Conservation (phyloP, 2,113 vertebrate genomes). For the Osmerus eperlanus region DNA sequence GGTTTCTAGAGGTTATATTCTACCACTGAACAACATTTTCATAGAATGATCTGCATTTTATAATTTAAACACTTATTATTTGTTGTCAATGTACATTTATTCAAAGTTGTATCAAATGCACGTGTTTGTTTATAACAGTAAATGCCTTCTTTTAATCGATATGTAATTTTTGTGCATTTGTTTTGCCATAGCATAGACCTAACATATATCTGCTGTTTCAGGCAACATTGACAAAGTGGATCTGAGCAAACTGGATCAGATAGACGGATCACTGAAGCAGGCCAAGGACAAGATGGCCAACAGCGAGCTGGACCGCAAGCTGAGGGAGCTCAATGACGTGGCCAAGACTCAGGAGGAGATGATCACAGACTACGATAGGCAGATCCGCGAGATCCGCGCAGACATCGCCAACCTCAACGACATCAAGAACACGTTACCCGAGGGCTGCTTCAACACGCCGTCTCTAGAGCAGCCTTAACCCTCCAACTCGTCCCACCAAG, state of each 20-base stretch:
- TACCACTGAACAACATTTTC: no score
- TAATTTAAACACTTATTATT: no score
- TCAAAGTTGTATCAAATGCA: no score
- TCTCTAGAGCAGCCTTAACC: constrained; percentile 85
- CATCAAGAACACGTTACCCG: constrained; percentile 91
- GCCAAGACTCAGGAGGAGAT: constrained; percentile 85
- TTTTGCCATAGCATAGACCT: not conserved
- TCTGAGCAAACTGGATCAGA: constrained; percentile 86
- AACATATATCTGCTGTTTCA: constrained; percentile 43
- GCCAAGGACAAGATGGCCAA: constrained; percentile 86
- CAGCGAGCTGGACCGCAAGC: constrained; percentile 84
- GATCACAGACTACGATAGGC: constrained; percentile 85
- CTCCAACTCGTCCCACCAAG: constrained; percentile 4
- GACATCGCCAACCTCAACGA: constrained; percentile 94
- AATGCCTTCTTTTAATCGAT: no score
- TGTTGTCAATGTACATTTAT: no score
- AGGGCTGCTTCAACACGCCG: constrained; percentile 94
- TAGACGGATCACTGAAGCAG: constrained; percentile 81
- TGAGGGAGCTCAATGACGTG: constrained; percentile 81
- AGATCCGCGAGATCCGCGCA: constrained; percentile 87
- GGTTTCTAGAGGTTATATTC: not conserved
- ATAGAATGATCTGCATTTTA: no score
- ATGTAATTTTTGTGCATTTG: no score
- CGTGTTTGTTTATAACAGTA: no score
- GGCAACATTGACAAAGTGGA: constrained; percentile 94